Percentiles rank a stretch among this genome's conserved stretches.
These are phyloP conservation scores for Pachyrhynchus sulphureomaculatus DNA, from an alignment of 1,140 invertebrate species.

Conservation along the genomic window DNA sequence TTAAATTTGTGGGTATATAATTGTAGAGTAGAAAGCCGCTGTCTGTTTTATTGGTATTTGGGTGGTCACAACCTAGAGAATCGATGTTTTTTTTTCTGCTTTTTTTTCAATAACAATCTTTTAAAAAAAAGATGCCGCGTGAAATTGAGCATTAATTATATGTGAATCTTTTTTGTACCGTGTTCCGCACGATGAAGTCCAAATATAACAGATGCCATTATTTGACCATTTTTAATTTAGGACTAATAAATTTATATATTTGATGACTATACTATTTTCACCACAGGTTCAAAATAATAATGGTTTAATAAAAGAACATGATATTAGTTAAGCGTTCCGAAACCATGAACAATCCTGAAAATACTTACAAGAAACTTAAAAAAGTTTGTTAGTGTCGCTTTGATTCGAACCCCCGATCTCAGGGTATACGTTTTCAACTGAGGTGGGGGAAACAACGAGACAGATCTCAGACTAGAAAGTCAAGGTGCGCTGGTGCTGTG, in stretches of 20 bases:
- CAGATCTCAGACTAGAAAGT: too few relatives aligned
- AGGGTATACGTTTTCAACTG: too few relatives aligned
- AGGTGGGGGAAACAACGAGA: too few relatives aligned
- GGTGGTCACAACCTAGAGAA: slow-evolving; percentile 24
- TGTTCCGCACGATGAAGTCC: slow-evolving; percentile 14
- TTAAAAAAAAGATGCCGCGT: slow-evolving; percentile 25
- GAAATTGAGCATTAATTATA: slow-evolving; percentile 37
- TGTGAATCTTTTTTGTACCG: slow-evolving; percentile 23
- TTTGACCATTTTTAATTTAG: slow-evolving; percentile 18
- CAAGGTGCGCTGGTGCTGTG: too few relatives aligned
- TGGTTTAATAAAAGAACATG: too few relatives aligned
- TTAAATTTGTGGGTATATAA: slow-evolving; percentile 7
- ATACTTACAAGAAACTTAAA: too few relatives aligned
- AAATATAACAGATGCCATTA: slow-evolving; percentile 23
- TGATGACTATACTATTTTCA: background rate
- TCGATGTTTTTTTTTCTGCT: slow-evolving; percentile 6
- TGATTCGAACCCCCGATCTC: too few relatives aligned
- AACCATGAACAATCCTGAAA: too few relatives aligned
- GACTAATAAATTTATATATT: background rate
- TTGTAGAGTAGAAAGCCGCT: slow-evolving; percentile 11
- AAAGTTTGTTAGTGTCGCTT: too few relatives aligned
- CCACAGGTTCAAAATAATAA: too few relatives aligned
- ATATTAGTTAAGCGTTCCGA: too few relatives aligned
- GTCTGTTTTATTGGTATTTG: slow-evolving; percentile 35
- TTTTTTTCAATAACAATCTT: slow-evolving; percentile 6